phyloP scores from a whole-genome alignment of 2,113 vertebrate genomes.

The Dasyprocta punctata region DNA sequence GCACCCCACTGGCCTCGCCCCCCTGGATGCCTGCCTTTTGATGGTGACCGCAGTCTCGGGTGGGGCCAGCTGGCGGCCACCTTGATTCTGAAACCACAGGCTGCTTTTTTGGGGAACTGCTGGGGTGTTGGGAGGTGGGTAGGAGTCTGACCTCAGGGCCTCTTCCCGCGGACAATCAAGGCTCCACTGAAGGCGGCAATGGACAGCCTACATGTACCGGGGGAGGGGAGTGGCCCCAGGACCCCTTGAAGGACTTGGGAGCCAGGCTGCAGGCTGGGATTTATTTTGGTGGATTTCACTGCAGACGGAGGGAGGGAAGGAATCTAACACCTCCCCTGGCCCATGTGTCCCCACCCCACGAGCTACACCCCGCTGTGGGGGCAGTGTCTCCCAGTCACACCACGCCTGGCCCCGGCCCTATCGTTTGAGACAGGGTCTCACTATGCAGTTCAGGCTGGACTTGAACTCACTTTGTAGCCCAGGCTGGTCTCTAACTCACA shows the following conservation, averaged over 20 bases:
- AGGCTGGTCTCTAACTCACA: too few relatives aligned
- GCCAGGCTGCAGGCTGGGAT: not conserved
- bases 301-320: not conserved
- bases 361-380: too few relatives aligned
- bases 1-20: not conserved
- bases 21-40: not conserved
- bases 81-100: constrained; percentile 18
- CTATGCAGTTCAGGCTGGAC: too few relatives aligned
- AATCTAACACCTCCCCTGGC: not conserved
- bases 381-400: too few relatives aligned
- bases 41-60: not conserved
- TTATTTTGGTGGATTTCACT: constrained; percentile 12
- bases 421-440: too few relatives aligned
- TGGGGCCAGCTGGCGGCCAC: not conserved
- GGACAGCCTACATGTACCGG: not conserved
- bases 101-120: constrained; percentile 15
- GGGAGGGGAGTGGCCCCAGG: not conserved
- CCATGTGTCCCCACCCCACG: not conserved
- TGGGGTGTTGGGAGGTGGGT: not conserved
- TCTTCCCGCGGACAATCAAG: not conserved
- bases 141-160: not conserved
- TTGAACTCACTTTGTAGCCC: too few relatives aligned
- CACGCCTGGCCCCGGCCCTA: too few relatives aligned
- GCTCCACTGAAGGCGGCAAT: not conserved
- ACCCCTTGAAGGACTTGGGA: not conserved